These are phyloP conservation scores for Trilocha varians DNA, from an alignment of 2,888 invertebrate species.

Conservation along the genomic window DNA sequence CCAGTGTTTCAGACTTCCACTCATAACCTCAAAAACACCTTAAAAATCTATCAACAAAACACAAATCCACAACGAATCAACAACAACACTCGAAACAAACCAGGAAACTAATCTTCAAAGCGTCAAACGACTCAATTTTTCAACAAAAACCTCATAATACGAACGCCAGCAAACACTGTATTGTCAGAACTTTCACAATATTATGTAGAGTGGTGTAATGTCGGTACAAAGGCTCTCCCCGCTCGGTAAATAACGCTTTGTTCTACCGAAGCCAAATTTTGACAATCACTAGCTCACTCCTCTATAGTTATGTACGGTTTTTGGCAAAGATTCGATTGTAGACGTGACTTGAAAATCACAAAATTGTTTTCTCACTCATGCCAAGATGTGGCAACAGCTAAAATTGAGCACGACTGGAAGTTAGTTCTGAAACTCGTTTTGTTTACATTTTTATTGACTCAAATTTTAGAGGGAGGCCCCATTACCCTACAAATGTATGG, in stretches of 20 bases:
- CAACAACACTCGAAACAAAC: not conserved
- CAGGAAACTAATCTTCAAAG: conserved; percentile 30
- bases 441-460: too few species aligned
- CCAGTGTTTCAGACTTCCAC: too few species aligned
- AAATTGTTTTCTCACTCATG: too few species aligned
- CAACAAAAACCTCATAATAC: conserved; percentile 44
- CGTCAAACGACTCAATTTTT: conserved; percentile 41
- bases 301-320: conserved; percentile 43
- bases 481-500: too few species aligned
- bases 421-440: too few species aligned
- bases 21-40: too few species aligned
- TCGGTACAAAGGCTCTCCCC: conserved; percentile 65
- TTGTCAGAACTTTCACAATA: conserved; percentile 71
- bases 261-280: conserved; percentile 75
- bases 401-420: too few species aligned
- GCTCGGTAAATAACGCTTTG: conserved; percentile 73
- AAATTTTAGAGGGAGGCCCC: too few species aligned
- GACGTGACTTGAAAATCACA: not conserved
- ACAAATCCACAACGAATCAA: too few species aligned
- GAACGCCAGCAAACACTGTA: conserved; percentile 57
- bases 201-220: conserved; percentile 72
- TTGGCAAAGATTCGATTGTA: conserved; percentile 36
- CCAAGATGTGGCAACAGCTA: too few species aligned
- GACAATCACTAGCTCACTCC: conserved; percentile 72
- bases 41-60: too few species aligned